phyloP scores from a whole-genome alignment of 2,888 invertebrate species.

The Neoitamus cyanurus region DNA sequence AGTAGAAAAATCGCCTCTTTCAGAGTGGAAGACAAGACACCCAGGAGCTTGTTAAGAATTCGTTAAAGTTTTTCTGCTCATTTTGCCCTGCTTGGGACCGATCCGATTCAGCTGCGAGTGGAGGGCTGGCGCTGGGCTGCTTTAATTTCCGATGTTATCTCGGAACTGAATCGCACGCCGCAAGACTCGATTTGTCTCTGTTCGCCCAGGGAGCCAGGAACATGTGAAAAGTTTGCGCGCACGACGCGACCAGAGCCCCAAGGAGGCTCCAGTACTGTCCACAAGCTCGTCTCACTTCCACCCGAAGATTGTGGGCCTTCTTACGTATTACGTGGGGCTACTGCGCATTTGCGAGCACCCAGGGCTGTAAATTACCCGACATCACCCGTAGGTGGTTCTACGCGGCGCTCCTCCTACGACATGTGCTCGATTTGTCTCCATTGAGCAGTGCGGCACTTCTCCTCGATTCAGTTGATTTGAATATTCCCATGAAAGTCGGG shows the following conservation, averaged over 20 bases:
- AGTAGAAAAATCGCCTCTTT: constrained; percentile 48
- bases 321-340: background rate
- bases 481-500: constrained; percentile 28
- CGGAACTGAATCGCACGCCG: constrained; percentile 1
- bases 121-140: constrained; percentile 38
- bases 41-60: constrained; percentile 48
- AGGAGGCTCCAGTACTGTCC: background rate
- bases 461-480: constrained; percentile 31
- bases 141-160: constrained; percentile 45
- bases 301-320: background rate
- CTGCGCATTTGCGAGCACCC: constrained; percentile 28
- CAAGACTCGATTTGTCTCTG: constrained; percentile 46
- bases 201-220: background rate
- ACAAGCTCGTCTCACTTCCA: constrained; percentile 32
- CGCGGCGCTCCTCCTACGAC: constrained; percentile 28
- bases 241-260: background rate
- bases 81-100: constrained; percentile 17
- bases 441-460: background rate
- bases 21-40: constrained; percentile 46
- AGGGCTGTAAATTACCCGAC: constrained; percentile 36
- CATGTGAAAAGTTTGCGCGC: background rate
- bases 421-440: constrained; percentile 44
- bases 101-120: constrained; percentile 5
- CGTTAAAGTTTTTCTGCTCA: constrained; percentile 45
- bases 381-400: background rate